A percentile compares a stretch with the other conserved stretches of the same genome.
Conservation (phyloP, 2,888 invertebrate genomes). For the Ichneumoninae sp. region DNA sequence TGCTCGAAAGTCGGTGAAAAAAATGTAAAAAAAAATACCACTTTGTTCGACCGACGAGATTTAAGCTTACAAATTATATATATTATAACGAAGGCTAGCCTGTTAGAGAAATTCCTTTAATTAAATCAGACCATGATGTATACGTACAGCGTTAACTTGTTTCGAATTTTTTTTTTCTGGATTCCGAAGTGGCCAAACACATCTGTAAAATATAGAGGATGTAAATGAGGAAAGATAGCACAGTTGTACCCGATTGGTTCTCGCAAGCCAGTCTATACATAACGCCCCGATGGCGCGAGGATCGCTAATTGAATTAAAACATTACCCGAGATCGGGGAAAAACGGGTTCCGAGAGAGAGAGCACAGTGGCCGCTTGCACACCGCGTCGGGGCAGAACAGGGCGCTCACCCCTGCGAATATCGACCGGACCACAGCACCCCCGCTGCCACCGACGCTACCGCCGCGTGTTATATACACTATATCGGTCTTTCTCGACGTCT, state of each 20-base stretch:
- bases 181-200: not conserved
- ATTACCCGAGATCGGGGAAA: constrained; percentile 51
- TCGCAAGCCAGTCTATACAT: constrained; percentile 1
- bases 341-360: constrained; percentile 31
- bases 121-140: constrained; percentile 5
- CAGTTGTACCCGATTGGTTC: not conserved
- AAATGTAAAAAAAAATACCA: constrained; percentile 18
- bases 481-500: constrained; percentile 35
- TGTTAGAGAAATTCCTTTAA: constrained; percentile 23
- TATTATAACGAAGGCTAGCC: not conserved
- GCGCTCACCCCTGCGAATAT: constrained; percentile 79
- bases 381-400: constrained; percentile 70
- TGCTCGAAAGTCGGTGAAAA: constrained; percentile 9
- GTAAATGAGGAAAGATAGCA: constrained; percentile 14
- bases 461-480: constrained; percentile 21
- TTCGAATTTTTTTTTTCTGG: not conserved
- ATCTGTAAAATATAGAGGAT: constrained; percentile 11
- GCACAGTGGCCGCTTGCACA: constrained; percentile 10
- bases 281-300: constrained; percentile 36
- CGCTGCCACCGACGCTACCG: constrained; percentile 53
- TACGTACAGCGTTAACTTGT: not conserved
- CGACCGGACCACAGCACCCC: constrained; percentile 74
- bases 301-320: constrained; percentile 59
- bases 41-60: constrained; percentile 6
- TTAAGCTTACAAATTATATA: not conserved